Percentiles rank a stretch among this genome's conserved stretches.
Evolutionary conservation across 2,888 invertebrate genomes (phyloP).

Genomic region (Acanthosepion lycidas): DNA sequence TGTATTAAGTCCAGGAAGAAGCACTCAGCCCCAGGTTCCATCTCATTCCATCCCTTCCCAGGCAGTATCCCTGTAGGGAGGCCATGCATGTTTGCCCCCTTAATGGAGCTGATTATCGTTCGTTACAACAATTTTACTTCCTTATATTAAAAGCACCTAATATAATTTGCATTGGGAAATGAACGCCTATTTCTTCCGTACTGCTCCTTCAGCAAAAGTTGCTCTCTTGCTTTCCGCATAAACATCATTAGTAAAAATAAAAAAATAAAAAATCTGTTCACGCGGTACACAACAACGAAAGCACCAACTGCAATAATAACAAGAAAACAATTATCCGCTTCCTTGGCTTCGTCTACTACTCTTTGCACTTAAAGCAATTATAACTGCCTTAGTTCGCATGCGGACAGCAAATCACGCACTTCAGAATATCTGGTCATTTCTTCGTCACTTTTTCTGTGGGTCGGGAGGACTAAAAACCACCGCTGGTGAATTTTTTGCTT

Average conservation of each 20-base stretch:
- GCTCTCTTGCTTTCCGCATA: background rate
- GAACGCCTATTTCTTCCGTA: background rate
- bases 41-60: background rate
- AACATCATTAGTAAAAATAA: background rate
- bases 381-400: background rate
- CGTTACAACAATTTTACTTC: constrained; percentile 20
- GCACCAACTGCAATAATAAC: background rate
- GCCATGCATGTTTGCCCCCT: background rate
- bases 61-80: constrained; percentile 33
- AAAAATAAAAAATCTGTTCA: background rate
- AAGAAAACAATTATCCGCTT: background rate
- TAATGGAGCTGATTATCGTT: constrained; percentile 33
- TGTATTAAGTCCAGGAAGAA: background rate
- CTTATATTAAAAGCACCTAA: constrained; percentile 33
- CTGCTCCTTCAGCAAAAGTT: background rate
- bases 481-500: background rate
- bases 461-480: background rate
- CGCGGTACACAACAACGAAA: background rate
- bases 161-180: constrained; percentile 11
- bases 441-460: background rate
- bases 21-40: background rate
- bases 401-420: background rate
- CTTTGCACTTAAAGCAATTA: background rate
- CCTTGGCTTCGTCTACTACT: background rate
- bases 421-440: background rate